Evolutionary conservation across 2,888 invertebrate species (phyloP).

Genomic region (Lochmaea capreae): DNA sequence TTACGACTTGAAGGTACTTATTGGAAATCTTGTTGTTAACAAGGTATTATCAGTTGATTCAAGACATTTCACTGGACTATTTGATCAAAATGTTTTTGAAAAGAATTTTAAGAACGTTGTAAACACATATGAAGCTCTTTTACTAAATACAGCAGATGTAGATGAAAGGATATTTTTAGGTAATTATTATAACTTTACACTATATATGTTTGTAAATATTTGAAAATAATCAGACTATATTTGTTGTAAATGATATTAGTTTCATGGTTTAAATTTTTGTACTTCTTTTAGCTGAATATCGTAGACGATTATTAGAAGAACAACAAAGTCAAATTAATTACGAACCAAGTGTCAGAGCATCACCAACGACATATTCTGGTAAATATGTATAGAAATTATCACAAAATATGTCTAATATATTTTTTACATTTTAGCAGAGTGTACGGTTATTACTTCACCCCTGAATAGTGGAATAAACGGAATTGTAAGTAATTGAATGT

Average conservation of each 20-base stretch:
- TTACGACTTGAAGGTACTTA: constrained; percentile 84
- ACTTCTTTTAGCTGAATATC: constrained; percentile 51
- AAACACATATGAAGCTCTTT: constrained; percentile 90
- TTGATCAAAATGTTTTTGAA: constrained; percentile 86
- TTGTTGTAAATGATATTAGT: no score
- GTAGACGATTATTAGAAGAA: constrained; percentile 52
- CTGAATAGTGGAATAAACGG: constrained; percentile 36
- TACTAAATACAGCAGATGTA: constrained; percentile 92
- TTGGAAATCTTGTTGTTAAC: constrained; percentile 80
- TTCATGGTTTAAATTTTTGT: no score
- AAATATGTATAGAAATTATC: constrained; percentile 7
- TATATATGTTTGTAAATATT: no score
- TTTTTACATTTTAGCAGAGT: constrained; percentile 41
- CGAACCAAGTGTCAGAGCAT: constrained; percentile 39
- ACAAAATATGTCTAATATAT: not conserved
- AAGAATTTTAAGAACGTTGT: constrained; percentile 86
- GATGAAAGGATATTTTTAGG: constrained; percentile 96
- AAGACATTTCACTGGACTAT: constrained; percentile 77
- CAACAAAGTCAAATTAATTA: constrained; percentile 43
- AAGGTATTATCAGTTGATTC: constrained; percentile 80
- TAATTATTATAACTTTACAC: constrained; percentile 62
- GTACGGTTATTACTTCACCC: constrained; percentile 45
- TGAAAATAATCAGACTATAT: no score
- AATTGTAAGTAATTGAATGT: constrained; percentile 39
- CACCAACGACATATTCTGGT: constrained; percentile 47